These are phyloP conservation scores for Cheilosia scutellata DNA, from an alignment of 2,888 invertebrate species.

Conservation along the genomic window DNA sequence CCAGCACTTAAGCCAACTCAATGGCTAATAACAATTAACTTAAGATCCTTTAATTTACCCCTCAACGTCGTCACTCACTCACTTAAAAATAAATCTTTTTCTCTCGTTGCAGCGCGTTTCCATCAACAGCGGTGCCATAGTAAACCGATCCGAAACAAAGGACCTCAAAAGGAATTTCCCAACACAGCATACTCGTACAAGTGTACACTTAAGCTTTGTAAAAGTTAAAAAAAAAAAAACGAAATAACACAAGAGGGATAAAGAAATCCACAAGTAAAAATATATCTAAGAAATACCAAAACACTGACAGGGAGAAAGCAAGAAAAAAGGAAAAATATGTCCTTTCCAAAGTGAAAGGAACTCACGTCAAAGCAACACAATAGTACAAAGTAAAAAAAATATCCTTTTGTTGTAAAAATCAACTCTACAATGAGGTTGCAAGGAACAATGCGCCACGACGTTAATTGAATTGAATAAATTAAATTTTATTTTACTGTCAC, in stretches of 20 bases:
- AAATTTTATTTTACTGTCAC: slow-evolving; percentile 29
- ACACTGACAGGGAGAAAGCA: background rate
- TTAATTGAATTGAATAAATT: slow-evolving; percentile 62
- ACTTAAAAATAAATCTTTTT: slow-evolving; percentile 59
- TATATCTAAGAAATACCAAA: background rate
- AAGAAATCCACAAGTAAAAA: slow-evolving; percentile 1
- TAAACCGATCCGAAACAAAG: slow-evolving; percentile 37
- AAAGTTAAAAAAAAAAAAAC: slow-evolving; percentile 10
- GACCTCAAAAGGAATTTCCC: slow-evolving; percentile 39
- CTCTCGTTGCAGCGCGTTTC: slow-evolving; percentile 46
- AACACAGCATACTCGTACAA: slow-evolving; percentile 14
- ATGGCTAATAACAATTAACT: slow-evolving; percentile 66
- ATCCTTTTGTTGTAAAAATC: slow-evolving; percentile 17
- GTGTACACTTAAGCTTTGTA: slow-evolving; percentile 27
- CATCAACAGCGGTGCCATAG: background rate
- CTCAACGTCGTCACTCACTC: slow-evolving; percentile 50
- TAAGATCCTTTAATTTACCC: slow-evolving; percentile 54
- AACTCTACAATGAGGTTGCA: slow-evolving; percentile 22
- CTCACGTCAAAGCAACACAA: slow-evolving; percentile 20
- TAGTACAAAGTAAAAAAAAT: slow-evolving; percentile 21
- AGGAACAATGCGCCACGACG: slow-evolving; percentile 42
- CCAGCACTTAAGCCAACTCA: slow-evolving; percentile 48
- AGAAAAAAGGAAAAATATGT: background rate
- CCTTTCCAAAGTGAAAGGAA: background rate
- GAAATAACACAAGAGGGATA: slow-evolving; percentile 2